Conservation (phyloP, 2,113 vertebrate genomes). For the Piaya cayana region DNA sequence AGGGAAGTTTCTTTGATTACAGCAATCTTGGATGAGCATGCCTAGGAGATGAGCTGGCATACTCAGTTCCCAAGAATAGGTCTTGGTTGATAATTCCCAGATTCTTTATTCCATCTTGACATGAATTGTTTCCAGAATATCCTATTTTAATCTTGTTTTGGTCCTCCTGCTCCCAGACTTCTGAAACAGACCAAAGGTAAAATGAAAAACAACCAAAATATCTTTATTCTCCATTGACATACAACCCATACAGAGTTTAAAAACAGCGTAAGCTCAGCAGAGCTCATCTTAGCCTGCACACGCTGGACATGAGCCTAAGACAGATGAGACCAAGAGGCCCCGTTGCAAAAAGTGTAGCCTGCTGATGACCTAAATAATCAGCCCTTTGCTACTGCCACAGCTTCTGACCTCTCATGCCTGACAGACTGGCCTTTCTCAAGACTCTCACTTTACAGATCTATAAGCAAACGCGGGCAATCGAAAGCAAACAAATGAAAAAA, state of each 20-base stretch:
- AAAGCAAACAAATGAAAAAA: not conserved
- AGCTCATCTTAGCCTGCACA: not conserved
- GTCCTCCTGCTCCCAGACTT: not conserved
- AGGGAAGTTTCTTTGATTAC: not conserved
- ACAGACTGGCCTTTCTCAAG: not conserved
- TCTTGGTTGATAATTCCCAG: not conserved
- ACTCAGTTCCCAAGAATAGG: not conserved
- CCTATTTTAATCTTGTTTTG: not conserved
- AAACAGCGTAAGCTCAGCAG: not conserved
- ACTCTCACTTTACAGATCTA: not conserved
- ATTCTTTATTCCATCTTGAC: not conserved
- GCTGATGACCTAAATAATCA: not conserved
- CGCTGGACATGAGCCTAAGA: not conserved
- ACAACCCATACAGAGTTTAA: not conserved
- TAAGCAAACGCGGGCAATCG: not conserved
- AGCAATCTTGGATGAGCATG: not conserved
- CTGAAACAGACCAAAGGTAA: not conserved
- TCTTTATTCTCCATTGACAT: not conserved
- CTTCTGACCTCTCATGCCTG: not conserved
- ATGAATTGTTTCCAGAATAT: not conserved
- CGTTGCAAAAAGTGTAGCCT: not conserved
- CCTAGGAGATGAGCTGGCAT: not conserved
- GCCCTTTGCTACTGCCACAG: not conserved
- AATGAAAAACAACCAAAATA: not conserved
- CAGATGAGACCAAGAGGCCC: not conserved